Base-by-base conservation (phyloP, 92 coral and sea anemone genomes). In the Palythoa grandis region DNA sequence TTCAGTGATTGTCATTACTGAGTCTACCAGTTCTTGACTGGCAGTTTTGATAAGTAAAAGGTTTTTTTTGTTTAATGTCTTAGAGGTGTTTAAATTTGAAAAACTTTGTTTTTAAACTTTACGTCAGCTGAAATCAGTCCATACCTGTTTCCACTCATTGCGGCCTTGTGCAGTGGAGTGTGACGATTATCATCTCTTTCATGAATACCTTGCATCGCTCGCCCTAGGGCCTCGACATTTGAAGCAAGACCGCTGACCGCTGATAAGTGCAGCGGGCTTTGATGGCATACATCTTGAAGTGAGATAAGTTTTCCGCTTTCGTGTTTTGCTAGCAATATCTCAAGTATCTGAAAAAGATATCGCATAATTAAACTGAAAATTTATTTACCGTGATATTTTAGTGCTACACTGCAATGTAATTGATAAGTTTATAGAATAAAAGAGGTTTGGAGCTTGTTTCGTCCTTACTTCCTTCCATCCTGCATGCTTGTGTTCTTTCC, bases 211-310 rank as follows among this genome's bases (percentile, higher is more conserved):
- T 70, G 77, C 74, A 70, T 67, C 16, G 43, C 54, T n/a, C 65
- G 66, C 16, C 83, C 89, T 68, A 86, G 74, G 77, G 85, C 77
- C 57, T 86, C 84, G 24, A 78, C 89, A 19, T 86, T 83, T 56
- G 70, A 78, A 3, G 58, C 61, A 29, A 78, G 25, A 23, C 89
- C 89, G 74, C 75, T 67, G 38, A 75, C 38, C 4, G 83, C 79
- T 13, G 89, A 83, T 57, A 86, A 72, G 22, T 86, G 89, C 14
- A 86, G 52, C 15, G 89, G 89, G 35, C 65, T 86, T 73, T 77
- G 82, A 17, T 86, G 89, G 78, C 63, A 66, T 38, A 61, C 89
- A 39, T 86, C 89, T 58, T 77, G 84, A n/a, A 77, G 52, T 10
- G 56, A 71, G 19, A 86, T 39, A 7, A 71, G 25, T 58, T 76